Conservation (phyloP, 2,888 invertebrate species). For the Marasmarcha lunaedactyla region DNA sequence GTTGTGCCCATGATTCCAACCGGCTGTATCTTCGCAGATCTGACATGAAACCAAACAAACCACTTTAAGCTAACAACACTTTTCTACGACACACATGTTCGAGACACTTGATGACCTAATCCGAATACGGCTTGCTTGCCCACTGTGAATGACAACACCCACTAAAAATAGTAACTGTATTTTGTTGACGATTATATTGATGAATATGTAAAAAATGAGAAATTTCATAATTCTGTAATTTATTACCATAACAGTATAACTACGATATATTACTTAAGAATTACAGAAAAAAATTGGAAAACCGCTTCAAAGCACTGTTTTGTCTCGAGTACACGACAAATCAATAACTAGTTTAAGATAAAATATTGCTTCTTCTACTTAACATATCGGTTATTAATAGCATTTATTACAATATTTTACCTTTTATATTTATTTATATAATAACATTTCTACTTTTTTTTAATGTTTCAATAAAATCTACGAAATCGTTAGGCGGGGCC, state of each 20-base stretch:
- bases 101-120: slow-evolving; percentile 65
- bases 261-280: too few species aligned
- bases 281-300: slow-evolving; percentile 30
- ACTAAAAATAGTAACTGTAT: slow-evolving; percentile 69
- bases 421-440: slow-evolving; percentile 21
- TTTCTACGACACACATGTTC: slow-evolving; percentile 61
- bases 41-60: slow-evolving; percentile 55
- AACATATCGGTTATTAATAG: slow-evolving; percentile 7
- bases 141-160: slow-evolving; percentile 67
- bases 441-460: slow-evolving; percentile 51
- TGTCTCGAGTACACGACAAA: slow-evolving; percentile 38
- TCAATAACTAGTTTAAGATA: slow-evolving; percentile 45
- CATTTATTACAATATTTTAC: slow-evolving; percentile 6
- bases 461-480: slow-evolving; percentile 46
- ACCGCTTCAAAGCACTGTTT: slow-evolving; percentile 41
- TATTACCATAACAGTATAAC: too few species aligned
- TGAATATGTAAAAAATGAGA: slow-evolving; percentile 19
- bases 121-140: slow-evolving; percentile 43
- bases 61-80: slow-evolving; percentile 35
- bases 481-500: slow-evolving; percentile 59
- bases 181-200: slow-evolving; percentile 38
- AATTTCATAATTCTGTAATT: slow-evolving; percentile 21
- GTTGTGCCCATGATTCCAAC: slow-evolving; percentile 48
- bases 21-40: slow-evolving; percentile 44
- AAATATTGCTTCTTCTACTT: slow-evolving; percentile 7